Evolutionary conservation across 2,888 invertebrate species (phyloP), one percentile per base, ranked within the genome.

Genomic region (Lasioglossum malachurum): DNA sequence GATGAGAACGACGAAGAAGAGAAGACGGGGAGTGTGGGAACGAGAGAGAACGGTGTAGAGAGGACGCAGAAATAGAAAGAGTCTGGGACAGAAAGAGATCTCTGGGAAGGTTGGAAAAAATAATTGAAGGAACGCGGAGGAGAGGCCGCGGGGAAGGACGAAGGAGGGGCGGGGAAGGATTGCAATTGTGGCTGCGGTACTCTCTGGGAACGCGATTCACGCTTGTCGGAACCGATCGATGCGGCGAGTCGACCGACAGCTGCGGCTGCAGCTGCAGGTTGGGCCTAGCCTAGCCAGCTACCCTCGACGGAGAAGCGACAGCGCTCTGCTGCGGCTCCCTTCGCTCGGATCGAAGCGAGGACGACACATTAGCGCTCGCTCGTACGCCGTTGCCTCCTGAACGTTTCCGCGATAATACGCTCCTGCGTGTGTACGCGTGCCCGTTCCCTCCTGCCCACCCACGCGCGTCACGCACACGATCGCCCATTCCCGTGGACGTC

Each of bases 161-260:
- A 73, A 67, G 57, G 60, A 41, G 53, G 60, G 76, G 38, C 41
- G 78, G 82, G 38, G 81, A 78, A 78, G 87, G 84, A 80, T 89
- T 87, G 86, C 83, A 86, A 90, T 89, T 82, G 90, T 84, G 86
- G 86, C 83, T 88, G 89, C 88, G 88, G 84, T 86, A 84, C 84
- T 89, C 89, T 75, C 69, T 87, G 88, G 84, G 90, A 89, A 90
- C 84, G 81, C 90, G 90, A 89, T 89, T 90, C 88, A 81, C 77
- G 88, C 79, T 88, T 72, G 90, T 87, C 84, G 86, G 78, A 87
- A 83, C 74, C 86, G 84, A 82, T 82, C 88, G 88, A 89, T 89
- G 84, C 85, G 19, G 60, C 75, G 84, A 84, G 83, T 84, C 87
- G 79, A 86, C 83, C 83, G 80, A 80, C 86, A 87, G 87, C 80